These are phyloP conservation scores for Pheosia gnoma DNA, from an alignment of 2,888 invertebrate genomes.

Conservation along the genomic window DNA sequence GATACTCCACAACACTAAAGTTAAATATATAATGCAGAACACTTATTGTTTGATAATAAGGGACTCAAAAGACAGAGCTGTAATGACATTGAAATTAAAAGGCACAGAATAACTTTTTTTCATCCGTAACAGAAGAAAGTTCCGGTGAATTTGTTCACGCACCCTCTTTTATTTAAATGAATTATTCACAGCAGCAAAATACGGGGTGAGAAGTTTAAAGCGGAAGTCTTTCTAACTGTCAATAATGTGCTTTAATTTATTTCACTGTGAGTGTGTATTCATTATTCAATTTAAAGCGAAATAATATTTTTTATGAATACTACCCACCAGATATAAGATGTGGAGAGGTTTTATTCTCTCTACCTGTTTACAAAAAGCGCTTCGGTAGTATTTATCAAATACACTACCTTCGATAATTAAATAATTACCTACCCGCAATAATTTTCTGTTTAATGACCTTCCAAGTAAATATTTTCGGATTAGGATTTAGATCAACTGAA, in stretches of 20 bases:
- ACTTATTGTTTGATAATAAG: constrained; percentile 22
- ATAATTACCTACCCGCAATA: no score
- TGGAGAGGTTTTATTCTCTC: no score
- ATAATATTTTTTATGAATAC: neutral
- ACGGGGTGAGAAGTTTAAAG: constrained; percentile 59
- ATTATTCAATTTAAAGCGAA: neutral
- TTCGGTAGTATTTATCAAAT: no score
- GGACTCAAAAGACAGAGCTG: constrained; percentile 35
- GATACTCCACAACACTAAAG: no score
- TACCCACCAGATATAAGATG: neutral
- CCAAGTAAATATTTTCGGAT: no score
- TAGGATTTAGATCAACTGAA: no score
- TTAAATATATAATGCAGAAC: no score
- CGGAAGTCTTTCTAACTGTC: constrained; percentile 63
- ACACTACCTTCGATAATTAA: no score
- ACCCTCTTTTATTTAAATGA: constrained; percentile 62
- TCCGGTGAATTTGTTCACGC: constrained; percentile 59
- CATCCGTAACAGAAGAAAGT: constrained; percentile 53
- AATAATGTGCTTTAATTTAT: constrained; percentile 67
- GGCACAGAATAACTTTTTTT: constrained; percentile 46
- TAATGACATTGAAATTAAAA: constrained; percentile 54
- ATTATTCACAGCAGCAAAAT: constrained; percentile 63
- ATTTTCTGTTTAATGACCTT: no score
- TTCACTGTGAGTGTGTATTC: constrained; percentile 33
- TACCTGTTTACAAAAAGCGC: no score